These are phyloP conservation scores for Eufriesea mexicana DNA, from an alignment of 1,140 invertebrate species.

Conservation along the genomic window DNA sequence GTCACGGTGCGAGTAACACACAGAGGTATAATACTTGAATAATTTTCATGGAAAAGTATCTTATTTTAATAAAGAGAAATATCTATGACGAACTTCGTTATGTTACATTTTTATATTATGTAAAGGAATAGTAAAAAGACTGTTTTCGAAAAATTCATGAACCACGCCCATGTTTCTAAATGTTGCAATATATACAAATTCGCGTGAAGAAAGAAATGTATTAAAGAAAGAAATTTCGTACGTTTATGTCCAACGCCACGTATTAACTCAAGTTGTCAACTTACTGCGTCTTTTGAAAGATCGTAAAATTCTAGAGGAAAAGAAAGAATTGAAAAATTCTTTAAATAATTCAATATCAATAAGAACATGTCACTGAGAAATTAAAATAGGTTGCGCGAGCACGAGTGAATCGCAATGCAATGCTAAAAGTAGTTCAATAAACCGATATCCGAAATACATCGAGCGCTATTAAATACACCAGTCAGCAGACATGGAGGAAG, in stretches of 20 bases:
- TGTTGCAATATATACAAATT: too few species aligned
- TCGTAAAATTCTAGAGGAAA: too few species aligned
- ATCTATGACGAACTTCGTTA: neutral
- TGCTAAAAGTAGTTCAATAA: neutral
- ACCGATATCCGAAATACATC: neutral
- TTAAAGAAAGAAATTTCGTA: too few species aligned
- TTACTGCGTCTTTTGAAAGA: neutral
- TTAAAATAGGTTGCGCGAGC: neutral
- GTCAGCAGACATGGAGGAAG: too few species aligned
- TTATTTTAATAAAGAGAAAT: neutral
- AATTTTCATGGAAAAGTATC: too few species aligned
- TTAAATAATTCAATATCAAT: neutral
- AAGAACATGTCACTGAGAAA: neutral
- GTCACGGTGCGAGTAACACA: neutral
- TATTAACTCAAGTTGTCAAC: neutral
- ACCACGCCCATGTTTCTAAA: too few species aligned
- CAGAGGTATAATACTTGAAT: neutral
- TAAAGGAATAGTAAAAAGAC: neutral
- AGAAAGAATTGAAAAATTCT: neutral
- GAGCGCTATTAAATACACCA: neutral
- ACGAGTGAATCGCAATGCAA: neutral
- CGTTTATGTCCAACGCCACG: too few species aligned
- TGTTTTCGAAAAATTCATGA: too few species aligned
- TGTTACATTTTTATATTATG: neutral
- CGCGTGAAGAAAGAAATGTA: too few species aligned